Evolutionary conservation across 2,797 vertebrate species (phyloP).

Genomic region (Eupleurogrammus muticus): DNA sequence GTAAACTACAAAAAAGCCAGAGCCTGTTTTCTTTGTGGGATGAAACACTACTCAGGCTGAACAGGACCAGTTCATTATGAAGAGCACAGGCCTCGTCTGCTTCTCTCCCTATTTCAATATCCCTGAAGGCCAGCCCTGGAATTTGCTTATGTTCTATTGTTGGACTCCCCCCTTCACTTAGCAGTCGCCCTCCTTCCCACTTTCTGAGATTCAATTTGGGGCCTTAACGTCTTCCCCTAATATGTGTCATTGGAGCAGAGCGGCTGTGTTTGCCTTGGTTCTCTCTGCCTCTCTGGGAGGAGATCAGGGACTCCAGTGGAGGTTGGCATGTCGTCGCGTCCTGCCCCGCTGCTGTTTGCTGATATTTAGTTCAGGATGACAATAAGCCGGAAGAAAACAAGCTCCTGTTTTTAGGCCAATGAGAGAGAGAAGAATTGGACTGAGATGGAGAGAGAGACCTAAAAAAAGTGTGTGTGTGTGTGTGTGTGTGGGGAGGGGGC

Average conservation of each 20-base stretch:
- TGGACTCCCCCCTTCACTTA: slow-evolving; percentile 28
- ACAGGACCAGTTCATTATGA: slow-evolving; percentile 30
- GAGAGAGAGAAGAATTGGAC: slow-evolving; percentile 46
- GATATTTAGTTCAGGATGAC: slow-evolving; percentile 82
- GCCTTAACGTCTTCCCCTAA: slow-evolving; percentile 68
- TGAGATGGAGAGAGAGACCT: slow-evolving; percentile 35
- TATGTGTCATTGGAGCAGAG: slow-evolving; percentile 73
- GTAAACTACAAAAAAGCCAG: background rate
- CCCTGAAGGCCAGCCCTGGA: slow-evolving; percentile 44
- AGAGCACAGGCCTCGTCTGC: slow-evolving; percentile 21
- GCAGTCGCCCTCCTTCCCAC: slow-evolving; percentile 45
- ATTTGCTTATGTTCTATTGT: slow-evolving; percentile 57
- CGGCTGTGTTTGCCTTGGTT: slow-evolving; percentile 61
- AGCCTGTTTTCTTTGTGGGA: background rate
- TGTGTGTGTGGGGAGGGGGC: slow-evolving; percentile 60
- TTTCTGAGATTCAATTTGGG: slow-evolving; percentile 64
- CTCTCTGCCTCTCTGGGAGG: slow-evolving; percentile 45
- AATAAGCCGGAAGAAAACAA: slow-evolving; percentile 86
- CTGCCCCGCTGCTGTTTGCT: slow-evolving; percentile 78
- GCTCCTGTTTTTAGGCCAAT: slow-evolving; percentile 75
- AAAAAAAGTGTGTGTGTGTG: too few species aligned
- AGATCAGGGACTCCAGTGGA: slow-evolving; percentile 58
- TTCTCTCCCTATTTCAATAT: slow-evolving; percentile 45
- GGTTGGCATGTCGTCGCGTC: slow-evolving; percentile 63
- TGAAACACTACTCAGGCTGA: background rate